Conservation (phyloP, 1,140 invertebrate species). For the Saccostrea glomerata region DNA sequence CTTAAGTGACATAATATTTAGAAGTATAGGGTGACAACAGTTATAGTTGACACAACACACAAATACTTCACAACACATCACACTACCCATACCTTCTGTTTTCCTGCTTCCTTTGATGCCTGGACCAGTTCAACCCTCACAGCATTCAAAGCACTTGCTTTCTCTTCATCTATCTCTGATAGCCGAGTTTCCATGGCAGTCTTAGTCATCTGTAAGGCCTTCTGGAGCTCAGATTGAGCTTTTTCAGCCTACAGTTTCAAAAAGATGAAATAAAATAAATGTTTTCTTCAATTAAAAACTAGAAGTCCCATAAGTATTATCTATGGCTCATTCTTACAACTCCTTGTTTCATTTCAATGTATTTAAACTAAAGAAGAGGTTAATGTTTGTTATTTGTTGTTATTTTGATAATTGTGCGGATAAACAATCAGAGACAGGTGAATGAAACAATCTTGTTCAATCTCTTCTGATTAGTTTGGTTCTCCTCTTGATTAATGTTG, state of each 20-base stretch:
- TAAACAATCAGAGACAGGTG: too few relatives aligned
- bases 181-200: constrained; percentile 48
- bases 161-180: constrained; percentile 49
- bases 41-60: neutral
- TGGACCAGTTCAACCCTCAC: constrained; percentile 46
- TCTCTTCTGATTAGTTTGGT: too few relatives aligned
- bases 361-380: too few relatives aligned
- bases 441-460: too few relatives aligned
- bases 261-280: neutral
- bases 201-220: constrained; percentile 46
- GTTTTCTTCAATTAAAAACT: too few relatives aligned
- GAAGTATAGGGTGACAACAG: neutral
- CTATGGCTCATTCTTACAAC: too few relatives aligned
- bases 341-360: too few relatives aligned
- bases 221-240: constrained; percentile 47
- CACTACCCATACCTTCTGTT: constrained; percentile 45
- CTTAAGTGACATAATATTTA: neutral
- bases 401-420: too few relatives aligned
- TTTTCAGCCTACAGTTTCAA: constrained; percentile 44
- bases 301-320: too few relatives aligned
- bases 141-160: constrained; percentile 49
- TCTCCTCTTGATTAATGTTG: too few relatives aligned
- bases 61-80: neutral
- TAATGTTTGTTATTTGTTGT: too few relatives aligned
- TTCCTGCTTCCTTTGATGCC: constrained; percentile 49